Conservation (phyloP, 2,113 vertebrate species). For the Heterotilapia buettikoferi region DNA sequence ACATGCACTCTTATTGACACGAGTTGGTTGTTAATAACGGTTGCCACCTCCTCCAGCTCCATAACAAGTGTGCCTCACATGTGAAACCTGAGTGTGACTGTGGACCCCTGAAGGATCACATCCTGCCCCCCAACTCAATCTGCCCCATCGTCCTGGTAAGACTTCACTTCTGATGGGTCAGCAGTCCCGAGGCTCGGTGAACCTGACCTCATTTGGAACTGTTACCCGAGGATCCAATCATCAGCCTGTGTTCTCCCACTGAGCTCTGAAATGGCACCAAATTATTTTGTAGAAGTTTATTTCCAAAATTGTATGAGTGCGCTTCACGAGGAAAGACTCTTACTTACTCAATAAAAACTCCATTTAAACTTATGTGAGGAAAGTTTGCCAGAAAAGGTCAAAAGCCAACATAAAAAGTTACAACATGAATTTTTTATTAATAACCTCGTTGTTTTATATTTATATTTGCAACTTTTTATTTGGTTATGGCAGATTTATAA, state of each 20-base stretch:
- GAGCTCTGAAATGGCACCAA: constrained; percentile 3
- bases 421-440: neutral
- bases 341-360: neutral
- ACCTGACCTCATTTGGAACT: neutral
- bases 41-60: constrained; percentile 74
- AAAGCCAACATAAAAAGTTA: neutral
- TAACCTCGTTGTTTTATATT: neutral
- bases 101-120: constrained; percentile 88
- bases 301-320: neutral
- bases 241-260: constrained; percentile 15
- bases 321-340: neutral
- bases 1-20: neutral
- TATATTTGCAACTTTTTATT: neutral
- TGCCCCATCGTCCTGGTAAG: constrained; percentile 92
- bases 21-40: constrained; percentile 20
- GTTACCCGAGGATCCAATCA: constrained; percentile 22
- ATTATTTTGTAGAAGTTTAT: neutral
- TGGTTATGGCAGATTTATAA: neutral
- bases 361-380: neutral
- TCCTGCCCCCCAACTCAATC: constrained; percentile 89
- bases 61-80: constrained; percentile 96
- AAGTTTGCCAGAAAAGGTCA: neutral
- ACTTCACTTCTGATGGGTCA: constrained; percentile 2
- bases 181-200: neutral
- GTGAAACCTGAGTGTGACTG: constrained; percentile 94